phyloP scores from a whole-genome alignment of 2,797 vertebrate species.

The Cyclura pinguis region DNA sequence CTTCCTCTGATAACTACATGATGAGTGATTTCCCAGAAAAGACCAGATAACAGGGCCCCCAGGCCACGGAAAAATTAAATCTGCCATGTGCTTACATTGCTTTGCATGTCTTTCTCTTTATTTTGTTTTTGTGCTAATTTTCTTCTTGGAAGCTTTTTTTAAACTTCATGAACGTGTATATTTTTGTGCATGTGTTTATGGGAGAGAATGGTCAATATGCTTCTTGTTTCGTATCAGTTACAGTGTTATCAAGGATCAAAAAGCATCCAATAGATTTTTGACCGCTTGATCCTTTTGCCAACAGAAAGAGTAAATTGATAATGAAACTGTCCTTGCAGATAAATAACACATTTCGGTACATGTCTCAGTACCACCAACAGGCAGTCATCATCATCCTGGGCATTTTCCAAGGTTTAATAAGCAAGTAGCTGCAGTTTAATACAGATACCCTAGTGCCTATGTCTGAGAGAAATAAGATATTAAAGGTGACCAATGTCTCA shows the following conservation, averaged over 20 bases:
- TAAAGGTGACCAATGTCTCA: background rate
- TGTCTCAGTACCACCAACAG: conserved; percentile 58
- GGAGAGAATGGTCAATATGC: conserved; percentile 48
- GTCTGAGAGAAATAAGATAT: background rate
- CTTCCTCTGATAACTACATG: conserved; percentile 77
- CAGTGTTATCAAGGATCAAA: conserved; percentile 59
- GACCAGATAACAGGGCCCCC: conserved; percentile 79
- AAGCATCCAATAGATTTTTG: conserved; percentile 58
- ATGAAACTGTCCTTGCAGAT: conserved; percentile 60
- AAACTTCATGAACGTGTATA: conserved; percentile 58
- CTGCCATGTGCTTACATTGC: conserved; percentile 79
- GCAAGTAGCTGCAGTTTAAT: conserved; percentile 48
- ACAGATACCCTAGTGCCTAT: conserved; percentile 27
- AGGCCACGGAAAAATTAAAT: conserved; percentile 82
- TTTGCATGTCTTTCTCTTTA: conserved; percentile 73
- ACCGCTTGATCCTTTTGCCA: conserved; percentile 52
- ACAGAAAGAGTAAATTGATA: conserved; percentile 63
- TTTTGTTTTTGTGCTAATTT: conserved; percentile 69
- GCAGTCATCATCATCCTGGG: conserved; percentile 53
- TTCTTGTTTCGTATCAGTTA: conserved; percentile 65
- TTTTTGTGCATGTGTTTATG: conserved; percentile 17
- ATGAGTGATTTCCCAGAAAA: conserved; percentile 85
- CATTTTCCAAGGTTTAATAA: conserved; percentile 56
- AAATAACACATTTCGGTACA: conserved; percentile 57
- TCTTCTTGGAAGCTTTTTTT: conserved; percentile 64